phyloP scores from a whole-genome alignment of 1,140 invertebrate genomes.

The honey bee (Apis mellifera) region Amel_HAv3.1 CM009941.2:1753501-1754000 shows the following conservation, averaged over 20 bases:
- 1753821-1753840: constrained; percentile 41
- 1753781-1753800: neutral
- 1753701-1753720: constrained; percentile 16
- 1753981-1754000: neutral
- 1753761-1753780: neutral
- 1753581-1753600: constrained; percentile 33
- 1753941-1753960: neutral
- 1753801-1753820: neutral
- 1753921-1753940: neutral
- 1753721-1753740: constrained; percentile 32
- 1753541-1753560: constrained; percentile 26
- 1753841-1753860: neutral
- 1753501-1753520: neutral
- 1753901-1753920: constrained; percentile 32
- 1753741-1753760: constrained; percentile 26
- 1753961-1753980: neutral
- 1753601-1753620: constrained; percentile 21
- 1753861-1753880: neutral
- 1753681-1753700: constrained; percentile 50
- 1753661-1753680: constrained; percentile 26
- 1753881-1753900: constrained; percentile 17
- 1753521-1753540: neutral
- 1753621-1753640: constrained; percentile 44
- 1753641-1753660: constrained; percentile 47
- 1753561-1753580: constrained; percentile 17